A percentile compares a stretch with the other conserved stretches of the same genome.
These are phyloP conservation scores for Episyrphus balteatus DNA, from an alignment of 1,140 invertebrate genomes.

Conservation along the genomic window DNA sequence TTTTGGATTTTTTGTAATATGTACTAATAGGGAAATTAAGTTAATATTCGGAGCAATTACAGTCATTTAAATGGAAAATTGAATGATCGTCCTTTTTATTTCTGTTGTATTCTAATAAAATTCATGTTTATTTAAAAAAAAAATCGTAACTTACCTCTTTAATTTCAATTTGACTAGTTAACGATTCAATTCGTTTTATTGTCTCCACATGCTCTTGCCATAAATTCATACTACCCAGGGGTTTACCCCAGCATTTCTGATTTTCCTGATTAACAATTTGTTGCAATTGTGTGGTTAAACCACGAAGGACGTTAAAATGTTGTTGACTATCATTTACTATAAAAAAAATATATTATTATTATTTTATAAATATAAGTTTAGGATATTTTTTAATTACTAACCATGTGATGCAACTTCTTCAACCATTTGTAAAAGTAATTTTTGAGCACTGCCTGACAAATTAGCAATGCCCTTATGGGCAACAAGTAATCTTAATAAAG, in stretches of 20 bases:
- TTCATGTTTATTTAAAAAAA: no score
- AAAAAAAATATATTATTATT: slow-evolving; percentile 11
- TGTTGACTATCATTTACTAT: slow-evolving; percentile 76
- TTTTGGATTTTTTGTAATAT: no score
- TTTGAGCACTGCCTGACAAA: slow-evolving; percentile 86
- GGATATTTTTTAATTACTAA: slow-evolving; percentile 30
- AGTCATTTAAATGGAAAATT: no score
- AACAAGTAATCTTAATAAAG: slow-evolving; percentile 78
- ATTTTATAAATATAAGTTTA: neutral
- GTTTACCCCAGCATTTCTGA: slow-evolving; percentile 70
- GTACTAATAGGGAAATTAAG: no score
- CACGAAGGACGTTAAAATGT: slow-evolving; percentile 70
- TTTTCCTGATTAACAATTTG: slow-evolving; percentile 52
- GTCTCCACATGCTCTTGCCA: slow-evolving; percentile 81
- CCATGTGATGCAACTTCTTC: slow-evolving; percentile 88
- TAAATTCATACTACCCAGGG: slow-evolving; percentile 74
- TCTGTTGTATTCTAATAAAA: no score
- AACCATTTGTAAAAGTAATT: slow-evolving; percentile 83
- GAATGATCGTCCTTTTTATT: no score
- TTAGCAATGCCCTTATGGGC: slow-evolving; percentile 65
- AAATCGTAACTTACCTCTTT: slow-evolving; percentile 53
- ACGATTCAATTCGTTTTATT: slow-evolving; percentile 70
- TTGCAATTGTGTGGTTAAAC: slow-evolving; percentile 62
- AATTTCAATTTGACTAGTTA: slow-evolving; percentile 69
- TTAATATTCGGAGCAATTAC: no score